Conservation (phyloP, 2,888 invertebrate genomes). For the Monoplex corrugatus region DNA sequence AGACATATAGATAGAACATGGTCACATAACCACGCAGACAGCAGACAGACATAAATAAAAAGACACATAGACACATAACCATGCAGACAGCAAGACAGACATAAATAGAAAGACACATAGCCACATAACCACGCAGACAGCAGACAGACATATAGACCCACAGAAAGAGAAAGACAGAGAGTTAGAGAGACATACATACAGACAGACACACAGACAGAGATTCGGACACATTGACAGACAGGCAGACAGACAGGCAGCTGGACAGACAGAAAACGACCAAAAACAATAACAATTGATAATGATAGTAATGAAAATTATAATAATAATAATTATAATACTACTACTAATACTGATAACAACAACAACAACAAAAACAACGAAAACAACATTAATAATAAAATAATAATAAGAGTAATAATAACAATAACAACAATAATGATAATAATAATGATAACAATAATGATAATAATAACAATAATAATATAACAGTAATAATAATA, state of each 20-base stretch:
- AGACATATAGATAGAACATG: not conserved
- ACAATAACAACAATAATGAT: constrained; percentile 41
- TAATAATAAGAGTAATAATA: too few relatives aligned
- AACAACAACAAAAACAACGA: too few relatives aligned
- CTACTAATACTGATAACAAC: too few relatives aligned
- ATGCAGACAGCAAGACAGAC: not conserved
- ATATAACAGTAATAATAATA: too few relatives aligned
- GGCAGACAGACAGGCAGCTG: not conserved
- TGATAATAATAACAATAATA: constrained; percentile 40
- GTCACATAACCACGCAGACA: not conserved
- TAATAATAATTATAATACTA: too few relatives aligned
- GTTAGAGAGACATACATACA: not conserved
- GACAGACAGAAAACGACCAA: not conserved
- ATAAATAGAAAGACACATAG: constrained; percentile 1
- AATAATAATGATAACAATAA: constrained; percentile 43
- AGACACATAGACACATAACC: constrained; percentile 9
- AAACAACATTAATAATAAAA: too few relatives aligned
- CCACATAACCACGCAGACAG: not conserved
- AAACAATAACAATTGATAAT: too few relatives aligned
- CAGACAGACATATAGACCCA: not conserved
- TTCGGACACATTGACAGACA: not conserved
- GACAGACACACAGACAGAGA: constrained; percentile 6
- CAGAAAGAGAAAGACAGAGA: not conserved
- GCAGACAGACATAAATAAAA: not conserved
- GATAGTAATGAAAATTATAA: too few relatives aligned